phyloP scores from a whole-genome alignment of 2,888 invertebrate species.

The Nomada lathburiana region DNA sequence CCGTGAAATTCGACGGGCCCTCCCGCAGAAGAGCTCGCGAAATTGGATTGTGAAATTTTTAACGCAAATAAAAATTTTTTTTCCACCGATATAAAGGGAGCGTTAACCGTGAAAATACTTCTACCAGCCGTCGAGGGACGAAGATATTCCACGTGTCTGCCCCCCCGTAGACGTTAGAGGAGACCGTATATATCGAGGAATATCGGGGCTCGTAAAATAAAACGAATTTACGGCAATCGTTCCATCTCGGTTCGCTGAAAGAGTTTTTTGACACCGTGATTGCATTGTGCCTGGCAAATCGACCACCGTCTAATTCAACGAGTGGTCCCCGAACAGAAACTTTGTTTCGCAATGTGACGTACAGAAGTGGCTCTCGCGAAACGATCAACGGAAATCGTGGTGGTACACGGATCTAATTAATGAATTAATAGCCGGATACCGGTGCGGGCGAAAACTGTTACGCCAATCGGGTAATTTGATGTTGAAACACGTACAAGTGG shows the following conservation, averaged over 20 bases:
- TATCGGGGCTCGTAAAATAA: constrained; percentile 46
- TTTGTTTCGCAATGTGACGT: constrained; percentile 24
- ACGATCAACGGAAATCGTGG: constrained; percentile 38
- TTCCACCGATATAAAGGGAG: constrained; percentile 17
- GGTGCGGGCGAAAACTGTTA: constrained; percentile 50
- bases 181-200: constrained; percentile 8
- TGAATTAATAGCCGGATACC: constrained; percentile 55
- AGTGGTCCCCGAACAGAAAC: constrained; percentile 38
- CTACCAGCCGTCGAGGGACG: background rate
- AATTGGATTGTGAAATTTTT: constrained; percentile 58
- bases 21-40: constrained; percentile 1
- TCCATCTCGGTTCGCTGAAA: constrained; percentile 29
- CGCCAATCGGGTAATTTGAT: constrained; percentile 38
- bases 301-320: constrained; percentile 48
- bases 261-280: constrained; percentile 45
- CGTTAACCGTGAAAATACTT: background rate
- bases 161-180: constrained; percentile 1
- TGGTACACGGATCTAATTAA: constrained; percentile 61
- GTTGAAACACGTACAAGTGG: background rate
- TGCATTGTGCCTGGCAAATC: constrained; percentile 42
- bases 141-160: background rate
- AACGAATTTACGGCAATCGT: constrained; percentile 44
- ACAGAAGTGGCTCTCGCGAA: constrained; percentile 28
- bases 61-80: constrained; percentile 39
- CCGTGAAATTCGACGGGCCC: constrained; percentile 9